Evolutionary conservation across 2,797 vertebrate genomes (phyloP).

Genomic region (Argya squamiceps): DNA sequence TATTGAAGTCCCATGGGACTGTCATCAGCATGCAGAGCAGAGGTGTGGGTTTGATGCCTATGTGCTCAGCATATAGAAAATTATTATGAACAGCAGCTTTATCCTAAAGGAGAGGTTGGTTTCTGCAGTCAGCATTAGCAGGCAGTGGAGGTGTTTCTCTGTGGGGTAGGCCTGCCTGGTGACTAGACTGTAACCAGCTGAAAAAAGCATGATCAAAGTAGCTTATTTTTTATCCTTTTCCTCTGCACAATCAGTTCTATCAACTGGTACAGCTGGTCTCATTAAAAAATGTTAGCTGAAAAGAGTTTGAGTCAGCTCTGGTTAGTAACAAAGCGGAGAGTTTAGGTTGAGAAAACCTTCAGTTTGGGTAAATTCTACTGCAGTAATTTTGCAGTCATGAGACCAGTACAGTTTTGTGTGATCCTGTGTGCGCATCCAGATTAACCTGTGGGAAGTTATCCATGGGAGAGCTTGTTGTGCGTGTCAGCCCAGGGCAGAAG

Average conservation of each 20-base stretch:
- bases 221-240: neutral
- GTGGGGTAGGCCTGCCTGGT: conserved; percentile 13
- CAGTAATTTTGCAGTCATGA: neutral
- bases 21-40: neutral
- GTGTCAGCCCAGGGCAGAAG: conserved; percentile 26
- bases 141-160: conserved; percentile 58
- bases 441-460: conserved; percentile 38
- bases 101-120: conserved; percentile 30
- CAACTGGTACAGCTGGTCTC: neutral
- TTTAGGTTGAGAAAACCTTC: neutral
- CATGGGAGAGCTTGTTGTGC: neutral
- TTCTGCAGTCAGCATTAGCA: conserved; percentile 51
- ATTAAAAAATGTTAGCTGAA: neutral
- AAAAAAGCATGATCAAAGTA: neutral
- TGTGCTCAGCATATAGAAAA: neutral
- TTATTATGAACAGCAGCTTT: neutral
- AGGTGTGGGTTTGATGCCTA: neutral
- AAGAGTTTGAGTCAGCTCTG: neutral
- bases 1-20: neutral
- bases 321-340: neutral
- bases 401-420: neutral
- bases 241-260: neutral
- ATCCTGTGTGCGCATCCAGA: conserved; percentile 6
- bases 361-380: neutral
- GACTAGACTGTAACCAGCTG: conserved; percentile 26